phyloP scores from a whole-genome alignment of 2,797 vertebrate genomes.

The Lagorchestes hirsutus region DNA sequence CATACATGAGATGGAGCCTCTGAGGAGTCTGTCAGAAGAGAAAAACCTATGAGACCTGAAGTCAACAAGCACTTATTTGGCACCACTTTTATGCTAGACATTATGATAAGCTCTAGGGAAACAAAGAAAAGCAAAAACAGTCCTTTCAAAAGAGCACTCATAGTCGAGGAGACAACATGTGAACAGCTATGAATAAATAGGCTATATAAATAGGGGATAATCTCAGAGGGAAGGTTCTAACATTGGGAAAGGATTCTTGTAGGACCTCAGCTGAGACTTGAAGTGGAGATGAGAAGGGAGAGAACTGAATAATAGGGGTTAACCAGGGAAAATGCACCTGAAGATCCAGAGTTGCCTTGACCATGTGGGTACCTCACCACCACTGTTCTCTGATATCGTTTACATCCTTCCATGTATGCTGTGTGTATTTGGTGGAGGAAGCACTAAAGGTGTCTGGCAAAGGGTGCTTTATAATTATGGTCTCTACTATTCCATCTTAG shows the following conservation, averaged over 20 bases:
- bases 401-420: background rate
- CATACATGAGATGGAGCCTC: background rate
- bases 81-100: background rate
- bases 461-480: background rate
- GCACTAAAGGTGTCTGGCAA: background rate
- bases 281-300: background rate
- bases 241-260: background rate
- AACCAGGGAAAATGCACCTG: background rate
- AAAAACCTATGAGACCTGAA: background rate
- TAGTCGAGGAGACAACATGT: background rate
- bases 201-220: background rate
- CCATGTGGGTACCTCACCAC: background rate
- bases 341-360: background rate
- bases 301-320: background rate
- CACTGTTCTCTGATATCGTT: background rate
- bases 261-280: background rate
- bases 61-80: conserved; percentile 13
- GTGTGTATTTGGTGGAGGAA: background rate
- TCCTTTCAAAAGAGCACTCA: background rate
- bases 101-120: background rate
- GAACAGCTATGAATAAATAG: background rate
- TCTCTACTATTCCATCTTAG: background rate
- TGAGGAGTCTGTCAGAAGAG: background rate
- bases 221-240: background rate
- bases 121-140: background rate